Base-by-base conservation (phyloP, 2,113 vertebrate genomes). In the cattle (Bos taurus) region DNA sequence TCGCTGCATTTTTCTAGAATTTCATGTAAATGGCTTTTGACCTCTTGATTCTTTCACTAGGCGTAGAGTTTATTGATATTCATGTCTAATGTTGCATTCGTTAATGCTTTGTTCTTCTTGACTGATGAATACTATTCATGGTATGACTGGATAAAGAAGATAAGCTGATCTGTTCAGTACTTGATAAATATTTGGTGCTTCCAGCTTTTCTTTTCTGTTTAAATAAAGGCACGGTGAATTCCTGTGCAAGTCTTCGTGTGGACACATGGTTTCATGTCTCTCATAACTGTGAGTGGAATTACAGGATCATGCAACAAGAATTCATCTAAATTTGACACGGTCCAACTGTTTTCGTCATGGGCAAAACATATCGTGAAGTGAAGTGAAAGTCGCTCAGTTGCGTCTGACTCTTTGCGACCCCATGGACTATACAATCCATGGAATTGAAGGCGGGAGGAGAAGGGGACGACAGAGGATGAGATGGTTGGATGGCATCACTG, bases 171-270 rank as follows among this genome's bases (percentile, higher is more conserved):
- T 36, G 2, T 54, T 77, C 48, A 28, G n/a, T 14, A 56, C 1
- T 16, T 33, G 43, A 26, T 14, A 10, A 14, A n/a, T 13, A 16
- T 7, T 71, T 13, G 16, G 40, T 36, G 2, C 6, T 50, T 48
- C 23, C 11, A 12, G 3, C 1, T 43, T 81, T 30, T 56, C 54
- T 43, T 25, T 1, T 26, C 33, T n/a, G 1, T 14, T 30, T n/a
- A n/a, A 26, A 52, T n/a, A 33, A 60, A 33, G 8, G 25, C 14
- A 0, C 0, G 15, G 33, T 33, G 30, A 57, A 10, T 33, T 52
- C n/a, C 21, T 0, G 21, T 4, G 3, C 26, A 28, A 3, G 0
- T 52, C 33, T 43, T 12, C 0, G 0, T 5, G 28, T 12, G 16
- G 57, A 54, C 14, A 16, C 8, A 13, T 28, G n/a, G 17, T 48